These are phyloP conservation scores for Leucozona laternaria DNA, from an alignment of 2,888 invertebrate genomes.

Conservation along the genomic window DNA sequence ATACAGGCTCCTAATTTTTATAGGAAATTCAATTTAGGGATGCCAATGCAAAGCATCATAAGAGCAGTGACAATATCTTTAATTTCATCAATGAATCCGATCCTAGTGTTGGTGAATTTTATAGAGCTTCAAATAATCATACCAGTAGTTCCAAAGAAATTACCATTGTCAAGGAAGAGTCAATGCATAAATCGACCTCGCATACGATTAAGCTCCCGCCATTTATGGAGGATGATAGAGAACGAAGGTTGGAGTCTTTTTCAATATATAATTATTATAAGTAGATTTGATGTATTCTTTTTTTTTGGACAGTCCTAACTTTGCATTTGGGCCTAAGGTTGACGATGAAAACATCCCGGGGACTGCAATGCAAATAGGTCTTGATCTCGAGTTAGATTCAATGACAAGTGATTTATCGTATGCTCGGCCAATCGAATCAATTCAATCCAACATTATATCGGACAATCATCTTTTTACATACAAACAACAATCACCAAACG, in stretches of 20 bases:
- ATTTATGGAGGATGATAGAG: conserved; percentile 81
- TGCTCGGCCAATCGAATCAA: conserved; percentile 77
- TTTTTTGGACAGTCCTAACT: conserved; percentile 80
- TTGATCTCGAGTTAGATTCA: conserved; percentile 79
- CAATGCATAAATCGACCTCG: conserved; percentile 76
- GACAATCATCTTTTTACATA: conserved; percentile 77
- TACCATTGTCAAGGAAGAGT: conserved; percentile 39
- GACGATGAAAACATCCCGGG: conserved; percentile 83
- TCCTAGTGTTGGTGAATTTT: conserved; percentile 37
- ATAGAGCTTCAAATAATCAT: neutral
- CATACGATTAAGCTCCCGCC: conserved; percentile 79
- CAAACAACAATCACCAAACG: conserved; percentile 71
- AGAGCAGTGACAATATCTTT: conserved; percentile 63
- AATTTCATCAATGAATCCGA: conserved; percentile 53
- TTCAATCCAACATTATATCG: conserved; percentile 78
- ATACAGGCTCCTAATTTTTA: neutral
- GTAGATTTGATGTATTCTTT: neutral
- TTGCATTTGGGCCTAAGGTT: conserved; percentile 85
- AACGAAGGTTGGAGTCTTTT: conserved; percentile 76
- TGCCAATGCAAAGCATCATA: conserved; percentile 28
- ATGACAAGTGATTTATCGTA: conserved; percentile 59
- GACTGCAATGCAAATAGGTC: conserved; percentile 81
- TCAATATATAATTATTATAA: neutral
- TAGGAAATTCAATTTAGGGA: conserved; percentile 50
- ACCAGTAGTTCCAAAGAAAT: conserved; percentile 7